Evolutionary conservation across 2,113 vertebrate genomes (phyloP).

Genomic region (Scomber scombrus): DNA sequence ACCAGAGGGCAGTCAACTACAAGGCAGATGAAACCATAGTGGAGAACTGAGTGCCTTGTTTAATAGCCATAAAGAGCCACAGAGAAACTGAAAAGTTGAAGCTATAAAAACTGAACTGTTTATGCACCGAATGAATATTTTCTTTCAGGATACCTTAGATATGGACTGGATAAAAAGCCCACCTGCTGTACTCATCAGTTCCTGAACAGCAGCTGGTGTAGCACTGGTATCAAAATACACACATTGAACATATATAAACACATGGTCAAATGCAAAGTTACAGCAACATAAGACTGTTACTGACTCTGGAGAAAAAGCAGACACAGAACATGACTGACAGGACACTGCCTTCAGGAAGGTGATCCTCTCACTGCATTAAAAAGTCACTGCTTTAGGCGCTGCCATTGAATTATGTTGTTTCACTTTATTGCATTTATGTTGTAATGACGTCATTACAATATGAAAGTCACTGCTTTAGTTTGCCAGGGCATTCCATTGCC

Average conservation of each 20-base stretch:
- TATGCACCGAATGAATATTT: slow-evolving; percentile 46
- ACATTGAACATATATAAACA: slow-evolving; percentile 48
- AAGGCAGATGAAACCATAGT: slow-evolving; percentile 60
- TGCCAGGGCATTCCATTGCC: slow-evolving; percentile 2
- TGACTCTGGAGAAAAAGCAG: slow-evolving; percentile 29
- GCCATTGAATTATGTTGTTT: slow-evolving; percentile 15
- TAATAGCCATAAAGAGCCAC: slow-evolving; percentile 30
- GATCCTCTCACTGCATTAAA: slow-evolving; percentile 37
- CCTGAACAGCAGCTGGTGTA: slow-evolving; percentile 56
- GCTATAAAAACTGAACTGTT: slow-evolving; percentile 37
- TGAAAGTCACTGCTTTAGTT: slow-evolving; percentile 15
- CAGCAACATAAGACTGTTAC: slow-evolving; percentile 29
- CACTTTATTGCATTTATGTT: slow-evolving; percentile 45
- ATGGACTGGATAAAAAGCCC: slow-evolving; percentile 6
- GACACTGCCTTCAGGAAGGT: slow-evolving; percentile 56
- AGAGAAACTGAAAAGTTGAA: slow-evolving; percentile 31
- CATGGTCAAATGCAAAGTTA: slow-evolving; percentile 48
- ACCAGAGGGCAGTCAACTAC: slow-evolving; percentile 75
- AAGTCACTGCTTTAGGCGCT: slow-evolving; percentile 48
- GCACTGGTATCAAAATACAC: slow-evolving; percentile 30
- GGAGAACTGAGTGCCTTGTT: slow-evolving; percentile 42
- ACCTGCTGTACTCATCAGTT: slow-evolving; percentile 46
- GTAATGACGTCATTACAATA: slow-evolving; percentile 27
- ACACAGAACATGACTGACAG: slow-evolving; percentile 52
- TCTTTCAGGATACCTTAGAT: slow-evolving; percentile 28